Conservation (phyloP, 2,888 invertebrate genomes). For the Bellardia bayeri region DNA sequence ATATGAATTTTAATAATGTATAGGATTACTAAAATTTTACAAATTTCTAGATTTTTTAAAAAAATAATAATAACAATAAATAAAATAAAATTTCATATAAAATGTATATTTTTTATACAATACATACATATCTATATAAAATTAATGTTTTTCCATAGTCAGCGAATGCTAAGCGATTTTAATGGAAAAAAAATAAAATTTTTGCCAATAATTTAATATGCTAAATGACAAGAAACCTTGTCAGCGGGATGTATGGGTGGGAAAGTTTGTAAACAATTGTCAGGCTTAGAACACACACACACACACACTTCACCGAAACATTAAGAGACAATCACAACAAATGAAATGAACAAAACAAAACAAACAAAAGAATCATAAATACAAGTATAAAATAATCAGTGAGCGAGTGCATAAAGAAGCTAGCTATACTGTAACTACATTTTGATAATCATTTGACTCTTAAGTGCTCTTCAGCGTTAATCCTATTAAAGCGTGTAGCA, state of each 20-base stretch:
- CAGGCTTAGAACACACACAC: conserved; percentile 68
- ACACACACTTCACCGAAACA: conserved; percentile 52
- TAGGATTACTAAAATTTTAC: not conserved
- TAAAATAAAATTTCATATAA: too few species aligned
- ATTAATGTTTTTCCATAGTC: not conserved
- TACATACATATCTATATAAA: not conserved
- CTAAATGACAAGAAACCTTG: conserved; percentile 52
- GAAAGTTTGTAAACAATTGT: conserved; percentile 82
- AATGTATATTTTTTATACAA: too few species aligned
- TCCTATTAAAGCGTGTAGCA: conserved; percentile 82
- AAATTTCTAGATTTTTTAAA: not conserved
- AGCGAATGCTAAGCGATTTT: conserved; percentile 73
- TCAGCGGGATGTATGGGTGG: conserved; percentile 78
- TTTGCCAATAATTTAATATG: conserved; percentile 57
- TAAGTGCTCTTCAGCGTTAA: conserved; percentile 83
- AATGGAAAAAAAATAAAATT: conserved; percentile 43
- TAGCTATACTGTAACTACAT: conserved; percentile 70
- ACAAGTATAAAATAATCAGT: not conserved
- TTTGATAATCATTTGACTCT: conserved; percentile 80
- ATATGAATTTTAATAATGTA: too few species aligned
- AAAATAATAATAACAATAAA: too few species aligned
- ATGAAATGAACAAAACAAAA: conserved; percentile 49
- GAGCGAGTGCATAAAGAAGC: not conserved
- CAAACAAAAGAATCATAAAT: conserved; percentile 47
- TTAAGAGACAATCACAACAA: conserved; percentile 71